Conservation (phyloP, 2,797 vertebrate species). For the Poeciliopsis infans region DNA sequence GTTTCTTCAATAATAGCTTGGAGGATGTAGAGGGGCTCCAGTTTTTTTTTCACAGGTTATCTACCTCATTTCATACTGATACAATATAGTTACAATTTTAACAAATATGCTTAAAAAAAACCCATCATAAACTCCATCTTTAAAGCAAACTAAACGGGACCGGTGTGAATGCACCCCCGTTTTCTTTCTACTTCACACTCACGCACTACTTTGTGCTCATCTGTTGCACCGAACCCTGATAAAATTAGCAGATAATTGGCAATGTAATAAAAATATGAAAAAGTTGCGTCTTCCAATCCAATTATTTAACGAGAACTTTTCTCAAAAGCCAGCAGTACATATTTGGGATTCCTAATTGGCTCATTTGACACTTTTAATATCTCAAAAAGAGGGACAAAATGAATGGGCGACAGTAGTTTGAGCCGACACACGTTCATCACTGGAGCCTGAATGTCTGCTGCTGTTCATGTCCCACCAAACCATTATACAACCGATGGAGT, state of each 20-base stretch:
- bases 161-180: too few relatives aligned
- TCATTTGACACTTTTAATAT: constrained; percentile 67
- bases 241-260: not conserved
- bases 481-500: constrained; percentile 67
- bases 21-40: too few relatives aligned
- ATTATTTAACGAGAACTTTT: constrained; percentile 42
- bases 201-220: not conserved
- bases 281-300: constrained; percentile 45
- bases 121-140: too few relatives aligned
- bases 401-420: constrained; percentile 55
- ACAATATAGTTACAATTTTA: too few relatives aligned
- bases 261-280: not conserved
- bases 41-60: too few relatives aligned
- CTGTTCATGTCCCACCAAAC: constrained; percentile 63
- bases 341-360: constrained; percentile 53
- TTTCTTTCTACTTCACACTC: not conserved
- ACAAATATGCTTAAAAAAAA: too few relatives aligned
- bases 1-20: too few relatives aligned
- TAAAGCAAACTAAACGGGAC: too few relatives aligned
- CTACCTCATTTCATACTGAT: too few relatives aligned
- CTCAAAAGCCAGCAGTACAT: constrained; percentile 49
- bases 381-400: constrained; percentile 60
- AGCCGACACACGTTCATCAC: constrained; percentile 69
- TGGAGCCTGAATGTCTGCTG: constrained; percentile 74
- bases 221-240: not conserved